Base-by-base conservation (phyloP, 2,113 vertebrate species). In the Catharus fuscescens region DNA sequence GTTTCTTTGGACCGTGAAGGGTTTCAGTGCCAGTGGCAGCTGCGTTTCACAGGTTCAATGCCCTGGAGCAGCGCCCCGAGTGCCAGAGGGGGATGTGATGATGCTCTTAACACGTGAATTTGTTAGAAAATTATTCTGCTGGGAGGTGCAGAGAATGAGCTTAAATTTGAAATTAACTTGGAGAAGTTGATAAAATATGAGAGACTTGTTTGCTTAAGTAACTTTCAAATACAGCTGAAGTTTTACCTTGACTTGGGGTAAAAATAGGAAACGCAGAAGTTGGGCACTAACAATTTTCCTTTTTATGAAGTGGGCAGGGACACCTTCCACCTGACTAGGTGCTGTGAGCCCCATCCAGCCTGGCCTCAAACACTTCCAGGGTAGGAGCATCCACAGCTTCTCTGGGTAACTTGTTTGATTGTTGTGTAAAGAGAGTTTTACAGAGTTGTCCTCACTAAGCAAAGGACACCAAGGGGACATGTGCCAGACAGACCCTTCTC, bases 401-500 rank as follows among this genome's bases (percentile, higher is more conserved):
- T 29, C 9, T 67, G n/a, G n/a, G 19, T 8, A n/a, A 20, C n/a
- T 18, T 25, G 13, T 74, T 53, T n/a, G 14, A 34, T 56, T 29
- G 17, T 18, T 34, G 16, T 61, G 9, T 34, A 18, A 31, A 72
- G 29, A 16, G 13, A 40, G 20, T 57, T 52, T 65, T 73, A 23
- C 1, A 1, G 50, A 50, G 13, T 10, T 52, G 13, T 17, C 10
- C 34, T 60, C n/a, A 8, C 31, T 18, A 26, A 44, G 53, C 16
- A 54, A 18, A 5, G 11, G 38, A 52, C 36, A 23, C 23, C 21
- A 32, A 32, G 7, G 38, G 18, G 18, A 34, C 40, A 8, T 0
- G 0, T 14, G 3, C n/a, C 8, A 2, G 21, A 31, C n/a, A 21
- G 72, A 20, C 25, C 50, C 29, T 40, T 26, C 44, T 9, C 0